These are phyloP conservation scores for Crotalus viridis DNA, from an alignment of 2,113 vertebrate genomes.

Conservation along the genomic window DNA sequence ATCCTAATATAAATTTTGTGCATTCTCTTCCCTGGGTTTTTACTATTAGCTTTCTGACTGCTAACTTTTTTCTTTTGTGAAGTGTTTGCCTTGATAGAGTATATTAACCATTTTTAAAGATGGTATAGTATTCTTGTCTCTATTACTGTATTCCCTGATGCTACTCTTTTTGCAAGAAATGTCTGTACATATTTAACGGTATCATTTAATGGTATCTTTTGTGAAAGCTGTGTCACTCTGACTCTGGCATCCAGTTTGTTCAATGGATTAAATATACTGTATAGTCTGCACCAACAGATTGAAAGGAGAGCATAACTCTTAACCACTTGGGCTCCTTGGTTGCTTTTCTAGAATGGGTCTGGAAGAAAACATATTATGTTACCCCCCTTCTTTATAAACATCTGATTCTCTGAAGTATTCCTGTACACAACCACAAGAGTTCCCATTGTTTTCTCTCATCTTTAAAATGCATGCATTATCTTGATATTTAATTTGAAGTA, in stretches of 20 bases:
- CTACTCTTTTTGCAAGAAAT: background rate
- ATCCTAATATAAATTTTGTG: background rate
- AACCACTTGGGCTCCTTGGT: background rate
- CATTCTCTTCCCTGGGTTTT: too few species aligned
- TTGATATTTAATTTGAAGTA: background rate
- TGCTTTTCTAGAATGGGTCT: background rate
- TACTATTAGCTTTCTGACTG: background rate
- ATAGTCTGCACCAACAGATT: background rate
- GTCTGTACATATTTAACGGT: background rate
- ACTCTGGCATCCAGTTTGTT: background rate
- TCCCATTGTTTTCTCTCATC: background rate
- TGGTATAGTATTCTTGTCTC: background rate
- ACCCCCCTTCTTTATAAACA: background rate
- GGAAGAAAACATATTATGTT: background rate
- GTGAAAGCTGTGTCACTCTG: background rate
- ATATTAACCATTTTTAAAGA: background rate
- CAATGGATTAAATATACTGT: background rate
- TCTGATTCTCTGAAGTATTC: background rate
- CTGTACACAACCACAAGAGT: background rate
- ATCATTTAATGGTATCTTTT: background rate
- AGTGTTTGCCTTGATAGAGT: background rate
- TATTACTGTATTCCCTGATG: background rate
- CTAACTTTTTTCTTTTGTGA: background rate
- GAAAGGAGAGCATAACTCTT: background rate
- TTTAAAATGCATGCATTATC: background rate